These are phyloP conservation scores for Ctena decussata DNA, from an alignment of 2,888 invertebrate genomes.

Conservation along the genomic window DNA sequence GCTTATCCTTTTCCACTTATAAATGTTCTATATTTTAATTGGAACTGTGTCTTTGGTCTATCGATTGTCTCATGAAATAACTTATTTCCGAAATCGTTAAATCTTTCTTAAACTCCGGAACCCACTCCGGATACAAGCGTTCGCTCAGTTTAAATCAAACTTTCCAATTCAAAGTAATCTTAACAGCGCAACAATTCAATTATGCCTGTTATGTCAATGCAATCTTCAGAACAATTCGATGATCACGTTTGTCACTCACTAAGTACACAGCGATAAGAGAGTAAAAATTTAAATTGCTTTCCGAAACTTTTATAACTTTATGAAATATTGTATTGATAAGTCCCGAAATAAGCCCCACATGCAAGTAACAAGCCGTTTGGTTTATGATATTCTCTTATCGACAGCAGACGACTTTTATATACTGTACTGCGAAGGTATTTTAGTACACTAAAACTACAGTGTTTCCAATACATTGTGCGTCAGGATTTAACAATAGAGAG, in stretches of 20 bases:
- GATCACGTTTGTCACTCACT: background rate
- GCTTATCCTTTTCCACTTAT: background rate
- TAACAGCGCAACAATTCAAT: slow-evolving; percentile 8
- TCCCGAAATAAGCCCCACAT: background rate
- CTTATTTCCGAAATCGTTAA: slow-evolving; percentile 4
- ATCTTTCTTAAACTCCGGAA: background rate
- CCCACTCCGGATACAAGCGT: background rate
- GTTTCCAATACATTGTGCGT: background rate
- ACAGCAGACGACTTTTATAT: background rate
- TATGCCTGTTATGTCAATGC: background rate
- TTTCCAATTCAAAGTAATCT: slow-evolving; percentile 5
- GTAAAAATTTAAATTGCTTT: background rate
- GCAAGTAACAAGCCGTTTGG: background rate
- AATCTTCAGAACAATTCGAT: background rate
- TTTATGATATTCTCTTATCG: background rate
- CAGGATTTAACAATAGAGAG: background rate
- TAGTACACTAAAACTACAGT: background rate
- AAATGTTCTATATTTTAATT: no score
- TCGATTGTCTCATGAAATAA: background rate
- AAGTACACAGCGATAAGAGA: background rate
- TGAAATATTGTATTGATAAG: background rate
- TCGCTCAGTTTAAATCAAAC: background rate
- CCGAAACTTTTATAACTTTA: background rate
- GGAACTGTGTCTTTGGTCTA: background rate
- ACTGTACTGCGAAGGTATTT: background rate